Conservation (phyloP, 2,113 vertebrate species). For the Paraplagusia blochii region DNA sequence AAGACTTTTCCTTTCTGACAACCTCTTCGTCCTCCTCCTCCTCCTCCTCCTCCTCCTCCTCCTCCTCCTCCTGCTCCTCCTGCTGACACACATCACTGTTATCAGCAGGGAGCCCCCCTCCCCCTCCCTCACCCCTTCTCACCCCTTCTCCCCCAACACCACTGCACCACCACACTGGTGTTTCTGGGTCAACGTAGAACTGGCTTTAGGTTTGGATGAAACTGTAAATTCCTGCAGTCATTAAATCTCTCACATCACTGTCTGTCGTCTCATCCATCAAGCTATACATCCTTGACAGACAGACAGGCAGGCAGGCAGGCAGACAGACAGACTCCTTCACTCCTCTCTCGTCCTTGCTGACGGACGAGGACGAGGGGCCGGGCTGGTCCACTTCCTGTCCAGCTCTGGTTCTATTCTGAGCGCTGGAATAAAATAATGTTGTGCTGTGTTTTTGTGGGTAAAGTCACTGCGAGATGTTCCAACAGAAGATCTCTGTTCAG, state of each 20-base stretch:
- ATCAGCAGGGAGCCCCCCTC: background rate
- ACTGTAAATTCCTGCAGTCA: too few species aligned
- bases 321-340: too few species aligned
- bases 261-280: too few species aligned
- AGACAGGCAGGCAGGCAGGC: too few species aligned
- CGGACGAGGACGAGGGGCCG: background rate
- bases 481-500: conserved; percentile 18
- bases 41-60: too few species aligned
- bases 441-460: background rate
- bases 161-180: background rate
- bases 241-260: too few species aligned
- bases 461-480: conserved; percentile 9
- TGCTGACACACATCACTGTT: background rate
- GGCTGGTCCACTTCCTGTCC: conserved; percentile 4
- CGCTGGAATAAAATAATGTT: background rate
- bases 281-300: too few species aligned
- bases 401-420: conserved; percentile 2
- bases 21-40: too few species aligned
- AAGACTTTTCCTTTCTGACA: conserved; percentile 2
- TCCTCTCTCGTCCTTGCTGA: too few species aligned
- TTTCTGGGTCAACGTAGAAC: background rate
- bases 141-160: too few species aligned
- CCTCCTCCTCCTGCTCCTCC: too few species aligned
- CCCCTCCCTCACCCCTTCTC: background rate
- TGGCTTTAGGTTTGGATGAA: too few species aligned